Percentiles rank a stretch among this genome's conserved stretches.
Conservation (phyloP, 2,797 vertebrate species). For the Falco concolor region DNA sequence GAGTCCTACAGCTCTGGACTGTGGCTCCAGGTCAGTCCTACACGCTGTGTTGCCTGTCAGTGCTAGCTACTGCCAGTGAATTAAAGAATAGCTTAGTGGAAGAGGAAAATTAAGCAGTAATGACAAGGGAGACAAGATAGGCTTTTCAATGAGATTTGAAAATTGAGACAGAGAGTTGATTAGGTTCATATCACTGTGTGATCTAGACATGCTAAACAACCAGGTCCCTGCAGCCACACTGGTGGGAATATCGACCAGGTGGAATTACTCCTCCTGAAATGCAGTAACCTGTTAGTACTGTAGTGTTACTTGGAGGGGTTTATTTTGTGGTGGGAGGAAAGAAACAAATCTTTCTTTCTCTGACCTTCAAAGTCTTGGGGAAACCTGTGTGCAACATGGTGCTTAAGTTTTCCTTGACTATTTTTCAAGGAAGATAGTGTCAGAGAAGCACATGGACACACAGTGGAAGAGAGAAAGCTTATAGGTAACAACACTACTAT, state of each 20-base stretch:
- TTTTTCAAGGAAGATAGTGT: background rate
- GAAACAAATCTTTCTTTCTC: background rate
- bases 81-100: background rate
- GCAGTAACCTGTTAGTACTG: background rate
- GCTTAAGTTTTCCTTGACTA: background rate
- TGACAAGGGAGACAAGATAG: background rate
- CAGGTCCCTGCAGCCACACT: background rate
- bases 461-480: background rate
- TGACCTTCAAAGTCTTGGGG: background rate
- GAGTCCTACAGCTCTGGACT: background rate
- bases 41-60: background rate
- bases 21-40: background rate
- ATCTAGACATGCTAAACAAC: constrained; percentile 19
- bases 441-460: background rate
- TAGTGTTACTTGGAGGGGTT: background rate
- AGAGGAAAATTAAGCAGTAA: constrained; percentile 8
- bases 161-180: background rate
- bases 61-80: background rate
- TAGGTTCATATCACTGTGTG: background rate
- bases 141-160: constrained; percentile 31
- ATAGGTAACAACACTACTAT: background rate
- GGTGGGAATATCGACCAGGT: background rate
- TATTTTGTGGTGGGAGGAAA: background rate
- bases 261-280: constrained; percentile 11
- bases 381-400: background rate